phyloP scores from a whole-genome alignment of 1,140 invertebrate genomes.

The Drosophila sp. region DNA sequence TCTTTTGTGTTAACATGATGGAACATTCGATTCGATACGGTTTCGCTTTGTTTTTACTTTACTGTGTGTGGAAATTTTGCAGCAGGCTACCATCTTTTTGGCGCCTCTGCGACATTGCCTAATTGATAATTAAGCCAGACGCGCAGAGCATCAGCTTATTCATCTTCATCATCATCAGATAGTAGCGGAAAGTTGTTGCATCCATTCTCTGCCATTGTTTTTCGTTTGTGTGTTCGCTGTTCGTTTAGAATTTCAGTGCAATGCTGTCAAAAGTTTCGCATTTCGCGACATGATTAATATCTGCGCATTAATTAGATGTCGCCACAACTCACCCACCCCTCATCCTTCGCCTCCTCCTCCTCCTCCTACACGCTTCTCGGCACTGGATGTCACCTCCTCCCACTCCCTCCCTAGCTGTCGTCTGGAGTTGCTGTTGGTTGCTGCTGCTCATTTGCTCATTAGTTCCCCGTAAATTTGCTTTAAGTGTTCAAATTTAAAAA shows the following conservation, averaged over 20 bases:
- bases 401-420: not conserved
- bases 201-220: not conserved
- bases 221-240: constrained; percentile 25
- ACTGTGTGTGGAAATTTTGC: constrained; percentile 4
- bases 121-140: constrained; percentile 47
- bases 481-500: not conserved
- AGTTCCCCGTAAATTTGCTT: constrained; percentile 36
- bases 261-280: constrained; percentile 25
- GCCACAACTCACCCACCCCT: not conserved
- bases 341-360: constrained; percentile 9
- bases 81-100: not conserved
- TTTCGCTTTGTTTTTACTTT: constrained; percentile 7
- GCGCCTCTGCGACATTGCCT: constrained; percentile 22
- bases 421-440: not conserved
- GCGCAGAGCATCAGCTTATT: constrained; percentile 3
- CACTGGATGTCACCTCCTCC: not conserved
- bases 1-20: too few relatives aligned
- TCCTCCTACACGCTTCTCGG: not conserved
- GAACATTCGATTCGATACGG: constrained; percentile 49
- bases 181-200: constrained; percentile 16
- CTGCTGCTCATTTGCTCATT: constrained; percentile 45
- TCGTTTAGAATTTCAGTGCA: constrained; percentile 56
- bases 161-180: constrained; percentile 27
- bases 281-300: constrained; percentile 68
- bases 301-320: constrained; percentile 64